phyloP scores from a whole-genome alignment of 1,140 invertebrate genomes.

The Trachelipus rathkii region DNA sequence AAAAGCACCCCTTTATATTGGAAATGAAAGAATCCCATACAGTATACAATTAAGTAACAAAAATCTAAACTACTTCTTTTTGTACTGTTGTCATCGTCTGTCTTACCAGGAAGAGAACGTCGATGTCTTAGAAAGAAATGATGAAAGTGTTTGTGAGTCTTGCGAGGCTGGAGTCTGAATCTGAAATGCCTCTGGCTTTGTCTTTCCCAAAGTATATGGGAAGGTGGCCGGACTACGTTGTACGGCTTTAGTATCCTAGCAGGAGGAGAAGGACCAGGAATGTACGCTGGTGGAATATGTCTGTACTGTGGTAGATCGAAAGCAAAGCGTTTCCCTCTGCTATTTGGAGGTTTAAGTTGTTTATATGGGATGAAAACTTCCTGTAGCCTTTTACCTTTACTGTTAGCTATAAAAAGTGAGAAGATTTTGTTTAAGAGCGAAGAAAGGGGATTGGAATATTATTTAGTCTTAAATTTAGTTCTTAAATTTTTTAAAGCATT shows the following conservation, averaged over 20 bases:
- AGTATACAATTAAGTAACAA: too few species aligned
- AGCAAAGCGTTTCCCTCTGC: background rate
- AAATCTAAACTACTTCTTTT: too few species aligned
- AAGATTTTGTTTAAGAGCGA: background rate
- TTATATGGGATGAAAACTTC: background rate
- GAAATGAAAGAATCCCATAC: too few species aligned
- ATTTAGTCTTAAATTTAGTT: too few species aligned
- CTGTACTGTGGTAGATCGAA: background rate
- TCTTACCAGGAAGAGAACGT: background rate
- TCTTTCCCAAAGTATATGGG: background rate
- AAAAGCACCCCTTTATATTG: too few species aligned
- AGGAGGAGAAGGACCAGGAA: constrained; percentile 4
- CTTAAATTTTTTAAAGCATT: too few species aligned
- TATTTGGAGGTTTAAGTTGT: background rate
- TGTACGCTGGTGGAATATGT: background rate
- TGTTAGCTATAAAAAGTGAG: background rate
- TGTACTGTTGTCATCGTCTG: background rate
- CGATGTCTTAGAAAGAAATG: background rate
- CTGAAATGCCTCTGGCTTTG: background rate
- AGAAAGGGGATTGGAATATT: background rate
- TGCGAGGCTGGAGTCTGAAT: background rate
- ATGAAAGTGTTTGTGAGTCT: background rate
- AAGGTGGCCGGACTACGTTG: background rate
- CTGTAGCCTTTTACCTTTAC: background rate
- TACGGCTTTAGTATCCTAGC: constrained; percentile 3